Percentiles rank a stretch among this genome's conserved stretches.
phyloP scores from a whole-genome alignment of 2,113 vertebrate genomes.

The Copsychus sechellarum region DNA sequence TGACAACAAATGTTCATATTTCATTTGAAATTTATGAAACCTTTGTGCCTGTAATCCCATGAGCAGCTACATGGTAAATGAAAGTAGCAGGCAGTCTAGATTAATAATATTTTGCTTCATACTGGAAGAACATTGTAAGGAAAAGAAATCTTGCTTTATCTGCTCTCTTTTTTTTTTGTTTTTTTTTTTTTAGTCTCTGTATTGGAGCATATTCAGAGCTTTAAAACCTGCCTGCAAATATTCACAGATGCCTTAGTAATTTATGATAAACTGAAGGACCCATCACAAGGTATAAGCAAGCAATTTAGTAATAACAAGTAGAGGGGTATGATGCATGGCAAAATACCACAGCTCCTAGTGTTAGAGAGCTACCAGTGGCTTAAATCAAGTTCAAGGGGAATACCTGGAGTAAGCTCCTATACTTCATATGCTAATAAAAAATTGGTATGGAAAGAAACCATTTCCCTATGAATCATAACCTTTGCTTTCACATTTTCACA shows the following conservation, averaged over 20 bases:
- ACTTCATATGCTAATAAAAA: conserved; percentile 60
- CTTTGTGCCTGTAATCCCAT: conserved; percentile 85
- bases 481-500: conserved; percentile 59
- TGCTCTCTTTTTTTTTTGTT: conserved; percentile 18
- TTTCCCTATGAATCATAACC: conserved; percentile 59
- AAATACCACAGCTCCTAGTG: conserved; percentile 5
- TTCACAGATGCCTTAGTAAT: conserved; percentile 75
- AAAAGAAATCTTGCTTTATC: conserved; percentile 70
- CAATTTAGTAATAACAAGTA: conserved; percentile 68
- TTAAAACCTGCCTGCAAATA: conserved; percentile 64
- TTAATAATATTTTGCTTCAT: conserved; percentile 78
- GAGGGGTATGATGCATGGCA: conserved; percentile 37
- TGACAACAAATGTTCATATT: conserved; percentile 92
- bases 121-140: conserved; percentile 72
- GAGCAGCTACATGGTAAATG: conserved; percentile 84
- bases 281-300: conserved; percentile 72
- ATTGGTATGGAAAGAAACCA: conserved; percentile 27
- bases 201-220: conserved; percentile 61
- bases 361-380: conserved; percentile 28
- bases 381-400: conserved; percentile 64
- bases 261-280: conserved; percentile 73
- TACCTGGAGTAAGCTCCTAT: not conserved
- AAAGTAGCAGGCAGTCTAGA: conserved; percentile 83
- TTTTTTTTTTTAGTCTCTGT: conserved; percentile 14
- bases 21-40: conserved; percentile 87